Evolutionary conservation across 2,888 invertebrate genomes (phyloP).

Genomic region (Zeuzera pyrina): DNA sequence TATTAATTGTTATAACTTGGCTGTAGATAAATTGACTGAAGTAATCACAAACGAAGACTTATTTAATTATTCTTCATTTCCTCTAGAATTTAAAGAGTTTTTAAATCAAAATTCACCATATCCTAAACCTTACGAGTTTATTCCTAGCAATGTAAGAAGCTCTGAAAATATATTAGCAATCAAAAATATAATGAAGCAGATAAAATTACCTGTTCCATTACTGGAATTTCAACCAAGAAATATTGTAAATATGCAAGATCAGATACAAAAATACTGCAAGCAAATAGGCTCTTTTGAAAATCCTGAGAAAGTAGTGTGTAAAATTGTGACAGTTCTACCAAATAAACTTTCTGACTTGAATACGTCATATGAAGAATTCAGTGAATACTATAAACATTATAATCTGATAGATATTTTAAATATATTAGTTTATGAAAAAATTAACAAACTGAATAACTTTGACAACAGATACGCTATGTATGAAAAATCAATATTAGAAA

Average conservation of each 20-base stretch:
- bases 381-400: conserved; percentile 46
- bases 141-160: conserved; percentile 74
- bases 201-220: conserved; percentile 68
- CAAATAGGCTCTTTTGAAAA: conserved; percentile 64
- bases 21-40: conserved; percentile 74
- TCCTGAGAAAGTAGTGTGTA: conserved; percentile 60
- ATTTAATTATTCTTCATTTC: conserved; percentile 75
- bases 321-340: conserved; percentile 56
- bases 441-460: conserved; percentile 56
- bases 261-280: conserved; percentile 62
- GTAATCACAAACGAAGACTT: conserved; percentile 74
- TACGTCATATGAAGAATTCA: conserved; percentile 46
- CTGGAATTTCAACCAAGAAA: conserved; percentile 54
- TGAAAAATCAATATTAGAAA: conserved; percentile 62
- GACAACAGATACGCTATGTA: conserved; percentile 71
- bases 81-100: conserved; percentile 75
- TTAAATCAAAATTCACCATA: conserved; percentile 59
- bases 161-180: conserved; percentile 62
- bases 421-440: conserved; percentile 68
- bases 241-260: conserved; percentile 51
- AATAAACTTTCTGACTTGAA: conserved; percentile 46
- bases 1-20: conserved; percentile 77
- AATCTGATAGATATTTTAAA: conserved; percentile 71
- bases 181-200: conserved; percentile 60
- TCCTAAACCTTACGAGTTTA: conserved; percentile 79